Conservation (phyloP, 23 tunicate species). For the Phallusia fumigata region DNA sequence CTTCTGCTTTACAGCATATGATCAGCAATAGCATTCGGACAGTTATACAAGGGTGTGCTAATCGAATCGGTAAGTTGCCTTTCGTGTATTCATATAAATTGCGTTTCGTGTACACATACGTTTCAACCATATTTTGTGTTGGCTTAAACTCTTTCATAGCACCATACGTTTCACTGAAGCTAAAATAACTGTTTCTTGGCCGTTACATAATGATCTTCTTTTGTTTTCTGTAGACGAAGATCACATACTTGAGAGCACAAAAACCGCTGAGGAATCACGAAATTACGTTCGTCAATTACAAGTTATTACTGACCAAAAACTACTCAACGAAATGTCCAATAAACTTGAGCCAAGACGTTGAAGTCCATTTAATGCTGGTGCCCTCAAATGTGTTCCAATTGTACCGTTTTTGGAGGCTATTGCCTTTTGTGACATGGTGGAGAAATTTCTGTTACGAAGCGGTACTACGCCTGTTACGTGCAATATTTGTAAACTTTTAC, state of each 20-base stretch:
- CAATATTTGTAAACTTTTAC: neutral
- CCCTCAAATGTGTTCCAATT: too few species aligned
- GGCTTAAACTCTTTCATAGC: too few species aligned
- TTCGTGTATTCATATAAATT: neutral
- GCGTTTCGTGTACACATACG: too few species aligned
- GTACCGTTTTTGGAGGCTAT: neutral
- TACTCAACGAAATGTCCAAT: slow-evolving; percentile 55
- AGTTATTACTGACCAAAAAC: slow-evolving; percentile 78
- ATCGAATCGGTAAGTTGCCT: slow-evolving; percentile 32
- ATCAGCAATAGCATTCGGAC: slow-evolving; percentile 70
- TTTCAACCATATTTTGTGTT: too few species aligned
- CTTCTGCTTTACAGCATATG: slow-evolving; percentile 60
- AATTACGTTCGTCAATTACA: slow-evolving; percentile 41
- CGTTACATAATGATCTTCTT: too few species aligned
- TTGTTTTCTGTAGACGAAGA: slow-evolving; percentile 39
- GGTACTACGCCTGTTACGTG: neutral
- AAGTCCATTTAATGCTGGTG: neutral
- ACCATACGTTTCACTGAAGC: too few species aligned
- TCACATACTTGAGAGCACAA: slow-evolving; percentile 19
- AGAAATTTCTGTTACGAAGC: neutral
- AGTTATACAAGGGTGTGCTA: slow-evolving; percentile 68
- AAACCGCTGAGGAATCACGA: slow-evolving; percentile 54
- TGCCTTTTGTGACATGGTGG: neutral
- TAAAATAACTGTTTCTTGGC: too few species aligned
- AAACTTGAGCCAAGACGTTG: slow-evolving; percentile 72